Base-by-base conservation (phyloP, 2,888 invertebrate genomes). In the Epirrhoe tristata region DNA sequence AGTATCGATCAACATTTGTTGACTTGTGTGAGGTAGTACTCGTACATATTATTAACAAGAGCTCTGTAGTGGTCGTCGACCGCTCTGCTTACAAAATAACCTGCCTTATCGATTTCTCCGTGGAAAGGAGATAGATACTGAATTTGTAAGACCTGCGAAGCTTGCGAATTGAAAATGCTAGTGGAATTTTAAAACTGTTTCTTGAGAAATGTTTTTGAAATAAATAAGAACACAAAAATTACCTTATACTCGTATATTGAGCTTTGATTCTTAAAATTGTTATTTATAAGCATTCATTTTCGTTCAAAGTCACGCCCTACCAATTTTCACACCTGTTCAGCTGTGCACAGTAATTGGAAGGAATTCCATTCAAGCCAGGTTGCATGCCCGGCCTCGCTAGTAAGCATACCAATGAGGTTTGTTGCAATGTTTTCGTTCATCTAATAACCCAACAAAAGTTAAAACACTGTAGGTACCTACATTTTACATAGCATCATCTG, bases 1-100 rank as follows among this genome's bases (percentile, higher is more conserved):
- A 57, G 32, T 72, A 74, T 73, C 70, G 73, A 73, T 66, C 69
- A 59, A 60, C 57, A 64, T 65, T 63, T 63, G 65, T 61, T 52
- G 50, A 54, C 55, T 69, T 46, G 66, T 56, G 64, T 57, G 59
- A 43, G 51, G 34, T 48, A 31, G 8, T 51, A 51, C 51, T 24
- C 51, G 5, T 66, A 71, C 71, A 70, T 67, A 74, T 71, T 74
- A 74, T 74, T 74, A 63, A 73, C 50, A 63, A 24, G 66, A 67
- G 24, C 46, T 64, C 53, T 63, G 58, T 32, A 24, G 39, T 52
- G 68, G 66, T 48, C 58, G 65, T 63, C 55, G 57, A 53, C 32
- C 66, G 43, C 59, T 46, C 53, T 50, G 57, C 52, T 58, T 68
- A 70, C 67, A 43, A 62, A 71, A 66, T 67, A 67, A 56, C 63